These are phyloP conservation scores for Gadus macrocephalus DNA, from an alignment of 2,113 vertebrate species.

Conservation along the genomic window DNA sequence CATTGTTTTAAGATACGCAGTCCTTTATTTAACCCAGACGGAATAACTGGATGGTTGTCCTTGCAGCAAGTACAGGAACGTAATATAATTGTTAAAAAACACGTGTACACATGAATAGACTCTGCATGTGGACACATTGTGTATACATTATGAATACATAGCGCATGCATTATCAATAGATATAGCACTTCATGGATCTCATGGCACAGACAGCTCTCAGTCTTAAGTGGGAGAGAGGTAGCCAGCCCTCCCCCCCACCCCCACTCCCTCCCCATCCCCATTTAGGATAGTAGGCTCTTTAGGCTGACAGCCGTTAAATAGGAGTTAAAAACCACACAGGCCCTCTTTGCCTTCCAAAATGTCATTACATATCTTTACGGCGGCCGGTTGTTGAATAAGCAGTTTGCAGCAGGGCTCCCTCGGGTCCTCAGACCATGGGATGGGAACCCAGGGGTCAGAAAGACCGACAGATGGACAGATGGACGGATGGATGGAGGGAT, in stretches of 20 bases:
- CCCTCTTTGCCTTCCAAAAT: slow-evolving; percentile 77
- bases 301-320: slow-evolving; percentile 78
- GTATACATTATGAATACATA: too few relatives aligned
- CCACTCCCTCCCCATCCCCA: slow-evolving; percentile 48
- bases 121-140: too few relatives aligned
- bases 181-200: slow-evolving; percentile 2
- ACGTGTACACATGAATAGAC: too few relatives aligned
- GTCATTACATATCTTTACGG: slow-evolving; percentile 81
- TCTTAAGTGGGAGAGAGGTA: slow-evolving; percentile 63
- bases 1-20: too few relatives aligned
- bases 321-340: slow-evolving; percentile 83
- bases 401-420: slow-evolving; percentile 74
- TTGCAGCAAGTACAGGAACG: not conserved
- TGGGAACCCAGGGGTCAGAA: slow-evolving; percentile 22
- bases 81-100: too few relatives aligned
- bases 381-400: slow-evolving; percentile 79
- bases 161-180: too few relatives aligned
- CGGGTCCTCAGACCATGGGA: slow-evolving; percentile 48
- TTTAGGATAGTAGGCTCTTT: slow-evolving; percentile 76
- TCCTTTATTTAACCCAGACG: too few relatives aligned
- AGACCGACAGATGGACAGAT: slow-evolving; percentile 8
- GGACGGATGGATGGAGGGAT: slow-evolving; percentile 33
- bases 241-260: slow-evolving; percentile 9
- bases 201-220: slow-evolving; percentile 52
- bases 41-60: too few relatives aligned